Conservation (phyloP, 2,797 vertebrate genomes). For the Anomalospiza imberbis region DNA sequence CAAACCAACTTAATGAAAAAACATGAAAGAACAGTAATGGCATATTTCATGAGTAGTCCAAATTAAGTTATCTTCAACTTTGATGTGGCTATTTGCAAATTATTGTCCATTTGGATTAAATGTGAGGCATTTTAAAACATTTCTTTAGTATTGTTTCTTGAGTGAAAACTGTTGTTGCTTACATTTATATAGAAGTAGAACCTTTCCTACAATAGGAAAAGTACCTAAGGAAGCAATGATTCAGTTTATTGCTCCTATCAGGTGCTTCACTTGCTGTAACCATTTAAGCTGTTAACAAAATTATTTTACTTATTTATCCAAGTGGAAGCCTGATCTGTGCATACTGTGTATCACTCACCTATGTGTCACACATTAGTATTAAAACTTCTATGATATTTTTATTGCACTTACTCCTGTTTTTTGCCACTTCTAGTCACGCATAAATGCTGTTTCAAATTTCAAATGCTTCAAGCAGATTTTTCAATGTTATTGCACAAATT, state of each 20-base stretch:
- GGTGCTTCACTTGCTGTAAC: not conserved
- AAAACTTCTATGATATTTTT: not conserved
- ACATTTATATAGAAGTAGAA: not conserved
- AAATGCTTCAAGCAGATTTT: not conserved
- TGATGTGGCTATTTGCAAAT: not conserved
- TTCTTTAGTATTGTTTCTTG: not conserved
- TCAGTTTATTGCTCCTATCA: not conserved
- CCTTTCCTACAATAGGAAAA: not conserved
- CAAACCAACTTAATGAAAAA: not conserved
- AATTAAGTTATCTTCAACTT: not conserved
- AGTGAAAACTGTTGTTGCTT: not conserved
- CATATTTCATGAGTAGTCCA: not conserved
- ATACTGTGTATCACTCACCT: not conserved
- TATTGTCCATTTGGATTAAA: not conserved
- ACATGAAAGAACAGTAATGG: not conserved
- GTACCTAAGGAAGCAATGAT: not conserved
- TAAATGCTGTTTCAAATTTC: not conserved
- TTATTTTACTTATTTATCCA: not conserved
- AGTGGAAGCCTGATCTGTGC: not conserved
- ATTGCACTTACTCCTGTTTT: not conserved
- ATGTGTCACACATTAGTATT: not conserved
- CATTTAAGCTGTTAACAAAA: not conserved
- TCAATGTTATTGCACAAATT: not conserved
- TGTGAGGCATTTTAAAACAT: not conserved
- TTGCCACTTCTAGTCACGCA: not conserved